Evolutionary conservation across 2,888 invertebrate species (phyloP).

Genomic region (Trachelus troglodyta): DNA sequence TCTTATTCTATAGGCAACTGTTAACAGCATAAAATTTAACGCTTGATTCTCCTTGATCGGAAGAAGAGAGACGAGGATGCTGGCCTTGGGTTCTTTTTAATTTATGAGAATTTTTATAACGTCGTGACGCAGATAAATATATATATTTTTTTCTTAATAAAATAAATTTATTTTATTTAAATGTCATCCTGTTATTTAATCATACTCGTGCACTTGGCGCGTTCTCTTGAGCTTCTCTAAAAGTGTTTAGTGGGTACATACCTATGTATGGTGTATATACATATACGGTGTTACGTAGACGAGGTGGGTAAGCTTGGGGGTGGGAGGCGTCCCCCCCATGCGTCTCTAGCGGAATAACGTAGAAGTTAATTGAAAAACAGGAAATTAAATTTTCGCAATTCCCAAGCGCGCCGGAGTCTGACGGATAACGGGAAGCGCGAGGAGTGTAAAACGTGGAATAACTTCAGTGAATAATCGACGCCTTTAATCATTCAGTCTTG

Average conservation of each 20-base stretch:
- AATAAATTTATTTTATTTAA: neutral
- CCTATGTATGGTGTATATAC: neutral
- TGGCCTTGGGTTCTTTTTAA: neutral
- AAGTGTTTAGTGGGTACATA: neutral
- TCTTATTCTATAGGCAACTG: neutral
- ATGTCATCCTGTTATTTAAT: neutral
- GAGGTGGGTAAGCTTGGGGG: neutral
- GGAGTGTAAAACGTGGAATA: conserved; percentile 26
- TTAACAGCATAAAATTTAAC: neutral
- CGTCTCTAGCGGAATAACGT: conserved; percentile 26
- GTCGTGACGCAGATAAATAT: neutral
- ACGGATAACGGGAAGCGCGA: conserved; percentile 30
- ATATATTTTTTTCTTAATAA: no score
- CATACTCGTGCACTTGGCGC: neutral
- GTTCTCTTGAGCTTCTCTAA: neutral
- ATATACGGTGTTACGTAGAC: neutral
- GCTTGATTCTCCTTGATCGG: neutral
- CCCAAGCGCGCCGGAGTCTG: conserved; percentile 28
- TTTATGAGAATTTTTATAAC: neutral
- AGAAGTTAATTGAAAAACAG: conserved; percentile 51
- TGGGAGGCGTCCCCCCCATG: neutral
- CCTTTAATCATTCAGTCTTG: conserved; percentile 31
- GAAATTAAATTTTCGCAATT: conserved; percentile 50
- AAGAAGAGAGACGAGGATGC: neutral
- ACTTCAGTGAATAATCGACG: conserved; percentile 36